Conservation (phyloP, 2,888 invertebrate genomes). For the Drosophila subsilvestris region DNA sequence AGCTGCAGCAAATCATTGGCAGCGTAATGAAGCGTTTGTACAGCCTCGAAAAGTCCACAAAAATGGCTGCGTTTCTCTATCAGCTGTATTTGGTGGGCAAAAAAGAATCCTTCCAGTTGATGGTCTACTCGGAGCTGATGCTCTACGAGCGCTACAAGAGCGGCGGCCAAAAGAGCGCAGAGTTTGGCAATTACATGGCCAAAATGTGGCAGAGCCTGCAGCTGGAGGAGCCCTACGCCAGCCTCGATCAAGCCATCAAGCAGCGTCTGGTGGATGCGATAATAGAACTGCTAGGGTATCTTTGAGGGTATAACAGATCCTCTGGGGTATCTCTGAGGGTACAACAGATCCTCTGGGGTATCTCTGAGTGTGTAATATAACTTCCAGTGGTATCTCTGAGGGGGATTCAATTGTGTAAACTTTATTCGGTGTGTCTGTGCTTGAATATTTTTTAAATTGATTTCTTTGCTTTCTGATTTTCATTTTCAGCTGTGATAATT, state of each 20-base stretch:
- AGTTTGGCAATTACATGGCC: slow-evolving; percentile 37
- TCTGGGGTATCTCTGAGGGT: too few relatives aligned
- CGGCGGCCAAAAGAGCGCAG: neutral
- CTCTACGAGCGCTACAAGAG: slow-evolving; percentile 29
- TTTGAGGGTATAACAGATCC: slow-evolving; percentile 2
- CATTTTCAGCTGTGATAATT: slow-evolving; percentile 55
- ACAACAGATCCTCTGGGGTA: too few relatives aligned
- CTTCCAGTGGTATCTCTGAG: neutral
- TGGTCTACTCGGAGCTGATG: slow-evolving; percentile 34
- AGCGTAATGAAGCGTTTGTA: slow-evolving; percentile 18
- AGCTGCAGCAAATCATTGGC: slow-evolving; percentile 18
- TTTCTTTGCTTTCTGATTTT: neutral
- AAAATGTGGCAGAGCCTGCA: slow-evolving; percentile 48
- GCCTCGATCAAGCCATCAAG: slow-evolving; percentile 16
- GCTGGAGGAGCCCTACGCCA: slow-evolving; percentile 25
- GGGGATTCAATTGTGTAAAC: slow-evolving; percentile 35
- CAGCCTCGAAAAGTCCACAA: neutral
- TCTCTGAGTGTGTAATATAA: neutral
- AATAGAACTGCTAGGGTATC: slow-evolving; percentile 33
- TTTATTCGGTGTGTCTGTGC: slow-evolving; percentile 62
- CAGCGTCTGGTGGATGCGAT: slow-evolving; percentile 21
- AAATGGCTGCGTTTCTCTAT: slow-evolving; percentile 22
- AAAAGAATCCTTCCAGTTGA: slow-evolving; percentile 34
- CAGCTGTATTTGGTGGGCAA: slow-evolving; percentile 28
- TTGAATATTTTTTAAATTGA: slow-evolving; percentile 22